Evolutionary conservation across 2,888 invertebrate genomes (phyloP).

Genomic region (Erebia epiphron): DNA sequence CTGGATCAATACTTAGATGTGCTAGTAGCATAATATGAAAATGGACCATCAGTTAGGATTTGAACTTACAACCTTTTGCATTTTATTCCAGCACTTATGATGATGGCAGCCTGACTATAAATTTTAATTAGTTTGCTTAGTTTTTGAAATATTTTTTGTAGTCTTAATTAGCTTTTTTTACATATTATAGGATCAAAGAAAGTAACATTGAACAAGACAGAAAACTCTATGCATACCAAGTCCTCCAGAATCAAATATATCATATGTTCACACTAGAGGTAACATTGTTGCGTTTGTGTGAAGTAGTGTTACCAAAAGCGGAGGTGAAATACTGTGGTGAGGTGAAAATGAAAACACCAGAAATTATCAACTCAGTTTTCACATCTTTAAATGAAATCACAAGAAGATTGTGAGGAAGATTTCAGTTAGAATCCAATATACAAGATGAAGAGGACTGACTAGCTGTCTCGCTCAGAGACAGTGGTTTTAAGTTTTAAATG

Average conservation of each 20-base stretch:
- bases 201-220: slow-evolving; percentile 49
- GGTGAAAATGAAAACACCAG: slow-evolving; percentile 72
- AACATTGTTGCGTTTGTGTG: slow-evolving; percentile 61
- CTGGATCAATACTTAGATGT: not conserved
- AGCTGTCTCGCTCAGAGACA: not conserved
- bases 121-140: no score
- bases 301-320: slow-evolving; percentile 64
- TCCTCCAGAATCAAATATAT: slow-evolving; percentile 68
- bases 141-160: no score
- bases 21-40: not conserved
- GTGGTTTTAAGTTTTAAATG: not conserved
- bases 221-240: slow-evolving; percentile 59
- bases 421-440: not conserved
- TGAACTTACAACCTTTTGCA: not conserved
- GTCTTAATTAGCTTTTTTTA: not conserved
- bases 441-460: not conserved
- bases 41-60: not conserved
- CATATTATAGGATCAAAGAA: slow-evolving; percentile 59
- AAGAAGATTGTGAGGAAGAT: slow-evolving; percentile 2
- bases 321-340: slow-evolving; percentile 65
- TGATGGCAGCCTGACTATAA: no score
- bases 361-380: slow-evolving; percentile 68
- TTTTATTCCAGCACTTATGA: not conserved
- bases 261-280: slow-evolving; percentile 61
- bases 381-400: slow-evolving; percentile 65